Base-by-base conservation (phyloP, 2,113 vertebrate genomes). In the Microcebus murinus region DNA sequence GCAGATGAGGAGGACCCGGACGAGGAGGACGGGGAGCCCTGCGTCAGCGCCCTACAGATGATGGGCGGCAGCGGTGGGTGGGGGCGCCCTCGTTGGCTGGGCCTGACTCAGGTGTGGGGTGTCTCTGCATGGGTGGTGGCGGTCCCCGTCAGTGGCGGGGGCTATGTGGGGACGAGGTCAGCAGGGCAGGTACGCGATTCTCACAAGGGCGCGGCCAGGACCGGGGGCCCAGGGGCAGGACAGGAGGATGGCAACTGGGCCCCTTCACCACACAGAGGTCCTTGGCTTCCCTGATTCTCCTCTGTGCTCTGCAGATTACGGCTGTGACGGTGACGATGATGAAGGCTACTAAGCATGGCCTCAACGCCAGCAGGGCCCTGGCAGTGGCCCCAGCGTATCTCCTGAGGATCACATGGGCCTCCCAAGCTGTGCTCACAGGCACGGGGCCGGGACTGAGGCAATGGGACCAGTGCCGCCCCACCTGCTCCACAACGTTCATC, bases 21-120 rank as follows among this genome's bases (percentile, higher is more conserved):
- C 0, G 99, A 99, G 76, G 99, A 99, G 0, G 99, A 99, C 0
- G 99, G 99, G 5, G 99, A 99, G 96, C 97, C 98, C 42, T 99
- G 99, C 21, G 98, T 99, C 98, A 99, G 99, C 0, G 99, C 99
- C 94, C 98, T 99, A 98, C 98, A 99, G 96, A 98, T 99, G 97
- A 96, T 99, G 98, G 99, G 99, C 21, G 86, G 98, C 93, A 98
- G 97, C 0, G 99, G 99, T 99, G 96, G 97, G 99, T 98, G 77
- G n/a, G 14, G 4, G 27, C 27, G 10, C 27, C 27, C 61, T 63
- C 11, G 25, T 27, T 4, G 10, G 25, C 27, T 11, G 11, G 27
- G 61, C 61, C 61, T 12, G 27, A 29, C 27, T 63, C 10, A 11
- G 59, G 61, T 63, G 10, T 63, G 61, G 61, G 61, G 61, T 57